A percentile compares a stretch with the other conserved stretches of the same genome.
These are phyloP conservation scores for Heliconius ethilla DNA, from an alignment of 2,888 invertebrate species.

Conservation along the genomic window DNA sequence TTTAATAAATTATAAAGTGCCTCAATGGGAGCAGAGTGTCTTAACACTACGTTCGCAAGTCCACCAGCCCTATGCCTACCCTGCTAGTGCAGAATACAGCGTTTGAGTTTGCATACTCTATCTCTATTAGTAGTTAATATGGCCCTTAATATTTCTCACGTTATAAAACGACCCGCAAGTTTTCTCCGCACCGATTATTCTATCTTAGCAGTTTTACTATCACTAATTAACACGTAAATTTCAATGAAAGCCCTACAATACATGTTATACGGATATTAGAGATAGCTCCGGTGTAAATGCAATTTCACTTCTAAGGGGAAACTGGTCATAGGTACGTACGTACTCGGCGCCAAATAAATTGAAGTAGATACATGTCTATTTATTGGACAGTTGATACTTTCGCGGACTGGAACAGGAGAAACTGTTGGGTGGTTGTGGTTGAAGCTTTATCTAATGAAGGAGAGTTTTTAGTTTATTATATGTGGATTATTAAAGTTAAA, in stretches of 20 bases:
- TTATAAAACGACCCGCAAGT: no score
- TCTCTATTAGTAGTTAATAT: no score
- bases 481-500: no score
- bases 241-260: not conserved
- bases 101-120: no score
- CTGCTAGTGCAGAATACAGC: no score
- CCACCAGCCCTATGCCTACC: no score
- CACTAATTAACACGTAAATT: slow-evolving; percentile 10
- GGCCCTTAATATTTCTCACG: no score
- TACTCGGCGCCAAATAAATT: slow-evolving; percentile 44
- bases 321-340: slow-evolving; percentile 28
- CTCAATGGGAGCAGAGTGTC: no score
- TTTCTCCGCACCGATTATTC: not conserved
- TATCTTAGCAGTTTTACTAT: slow-evolving; percentile 6
- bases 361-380: slow-evolving; percentile 30
- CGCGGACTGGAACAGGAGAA: slow-evolving; percentile 31
- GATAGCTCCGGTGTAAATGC: slow-evolving; percentile 25
- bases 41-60: no score
- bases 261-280: not conserved
- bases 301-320: slow-evolving; percentile 40
- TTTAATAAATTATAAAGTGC: no score
- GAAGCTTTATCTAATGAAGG: not conserved
- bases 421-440: not conserved
- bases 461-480: not conserved
- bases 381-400: slow-evolving; percentile 39